Evolutionary conservation across 2,888 invertebrate species (phyloP).

Genomic region (Macropis europaea): DNA sequence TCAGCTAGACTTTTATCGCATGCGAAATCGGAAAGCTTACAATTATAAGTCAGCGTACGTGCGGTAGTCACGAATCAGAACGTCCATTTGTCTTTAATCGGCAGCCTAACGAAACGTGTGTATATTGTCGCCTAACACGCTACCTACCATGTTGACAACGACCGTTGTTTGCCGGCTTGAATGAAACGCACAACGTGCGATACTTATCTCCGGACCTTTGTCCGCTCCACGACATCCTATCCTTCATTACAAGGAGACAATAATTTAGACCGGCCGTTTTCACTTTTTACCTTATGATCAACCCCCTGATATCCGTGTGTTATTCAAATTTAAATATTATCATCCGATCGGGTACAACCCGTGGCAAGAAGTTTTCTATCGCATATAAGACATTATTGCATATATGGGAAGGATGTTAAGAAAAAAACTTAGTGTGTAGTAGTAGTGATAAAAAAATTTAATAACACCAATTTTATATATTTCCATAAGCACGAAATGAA

Average conservation of each 20-base stretch:
- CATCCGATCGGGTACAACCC: not conserved
- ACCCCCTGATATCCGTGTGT: not conserved
- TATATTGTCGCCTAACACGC: constrained; percentile 62
- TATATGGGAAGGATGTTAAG: no score
- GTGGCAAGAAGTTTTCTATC: no score
- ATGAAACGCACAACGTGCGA: constrained; percentile 70
- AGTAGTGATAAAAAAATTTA: no score
- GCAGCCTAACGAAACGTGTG: constrained; percentile 56
- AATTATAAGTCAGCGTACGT: constrained; percentile 32
- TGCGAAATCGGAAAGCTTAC: constrained; percentile 13
- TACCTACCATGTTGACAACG: constrained; percentile 67
- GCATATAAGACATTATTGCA: no score
- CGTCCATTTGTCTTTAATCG: constrained; percentile 56
- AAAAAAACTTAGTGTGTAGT: no score
- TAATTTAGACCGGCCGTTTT: constrained; percentile 62
- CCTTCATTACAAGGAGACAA: constrained; percentile 58
- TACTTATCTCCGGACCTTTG: constrained; percentile 68
- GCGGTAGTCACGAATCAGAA: constrained; percentile 54
- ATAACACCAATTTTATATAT: no score
- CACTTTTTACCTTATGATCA: constrained; percentile 44
- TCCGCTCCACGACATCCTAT: constrained; percentile 57
- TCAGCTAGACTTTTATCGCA: constrained; percentile 9
- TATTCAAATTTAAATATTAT: not conserved
- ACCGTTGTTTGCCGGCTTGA: constrained; percentile 65
- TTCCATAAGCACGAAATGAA: no score